Conservation (phyloP, 2,113 vertebrate species). For the Tenrec ecaudatus region DNA sequence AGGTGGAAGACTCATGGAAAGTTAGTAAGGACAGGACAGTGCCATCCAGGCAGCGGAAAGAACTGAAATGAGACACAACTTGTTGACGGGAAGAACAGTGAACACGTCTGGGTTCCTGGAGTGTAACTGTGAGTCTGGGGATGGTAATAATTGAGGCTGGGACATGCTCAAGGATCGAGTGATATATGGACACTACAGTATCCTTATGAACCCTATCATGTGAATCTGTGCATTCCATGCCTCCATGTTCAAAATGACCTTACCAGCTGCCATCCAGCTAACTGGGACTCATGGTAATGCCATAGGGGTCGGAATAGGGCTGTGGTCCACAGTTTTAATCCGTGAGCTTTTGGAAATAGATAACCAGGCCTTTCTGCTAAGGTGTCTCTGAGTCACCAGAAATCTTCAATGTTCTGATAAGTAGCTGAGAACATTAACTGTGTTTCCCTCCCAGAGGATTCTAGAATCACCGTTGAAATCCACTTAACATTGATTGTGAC, state of each 20-base stretch:
- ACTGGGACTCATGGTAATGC: background rate
- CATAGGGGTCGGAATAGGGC: background rate
- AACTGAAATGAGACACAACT: background rate
- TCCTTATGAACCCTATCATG: background rate
- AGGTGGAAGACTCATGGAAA: background rate
- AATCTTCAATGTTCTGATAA: background rate
- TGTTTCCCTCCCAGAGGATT: too few species aligned
- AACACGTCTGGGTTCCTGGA: background rate
- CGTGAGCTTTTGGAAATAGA: background rate
- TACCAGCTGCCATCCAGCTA: background rate
- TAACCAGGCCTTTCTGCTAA: background rate
- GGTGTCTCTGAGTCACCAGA: background rate
- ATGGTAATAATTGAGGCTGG: background rate
- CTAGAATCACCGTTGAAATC: background rate
- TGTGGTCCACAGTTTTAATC: background rate
- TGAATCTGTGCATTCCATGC: background rate
- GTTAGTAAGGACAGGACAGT: background rate
- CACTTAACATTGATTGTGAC: background rate
- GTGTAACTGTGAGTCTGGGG: rapidly evolving
- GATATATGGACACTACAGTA: background rate
- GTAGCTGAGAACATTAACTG: background rate
- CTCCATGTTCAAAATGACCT: background rate
- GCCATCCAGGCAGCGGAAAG: background rate
- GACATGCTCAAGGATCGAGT: background rate
- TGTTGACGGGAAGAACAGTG: background rate